phyloP scores from a whole-genome alignment of 2,113 vertebrate species.

The Turnix velox region DNA sequence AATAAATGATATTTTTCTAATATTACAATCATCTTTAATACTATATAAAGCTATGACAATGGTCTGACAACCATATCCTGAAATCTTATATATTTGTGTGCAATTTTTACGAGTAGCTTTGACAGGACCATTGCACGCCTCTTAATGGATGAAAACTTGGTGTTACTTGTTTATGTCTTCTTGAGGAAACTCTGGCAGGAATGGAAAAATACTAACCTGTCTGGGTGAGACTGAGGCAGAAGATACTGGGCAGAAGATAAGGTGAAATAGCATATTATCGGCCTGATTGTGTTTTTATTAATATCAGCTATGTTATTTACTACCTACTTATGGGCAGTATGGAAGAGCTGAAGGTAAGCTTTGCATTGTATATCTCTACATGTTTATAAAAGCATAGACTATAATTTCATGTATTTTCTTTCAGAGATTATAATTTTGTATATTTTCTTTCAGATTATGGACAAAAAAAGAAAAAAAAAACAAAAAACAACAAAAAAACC shows the following conservation, averaged over 20 bases:
- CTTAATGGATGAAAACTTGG: neutral
- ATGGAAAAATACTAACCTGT: neutral
- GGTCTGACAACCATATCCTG: neutral
- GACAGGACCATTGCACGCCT: neutral
- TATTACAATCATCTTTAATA: neutral
- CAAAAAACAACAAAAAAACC: neutral
- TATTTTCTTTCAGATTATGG: neutral
- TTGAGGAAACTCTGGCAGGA: neutral
- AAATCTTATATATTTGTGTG: neutral
- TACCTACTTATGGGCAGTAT: neutral
- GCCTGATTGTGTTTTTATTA: neutral
- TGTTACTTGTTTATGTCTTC: neutral
- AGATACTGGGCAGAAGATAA: neutral
- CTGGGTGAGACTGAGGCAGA: neutral
- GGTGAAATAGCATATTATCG: neutral
- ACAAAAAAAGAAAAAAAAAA: no score
- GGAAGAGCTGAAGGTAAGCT: neutral
- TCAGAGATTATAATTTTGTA: neutral
- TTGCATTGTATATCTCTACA: neutral
- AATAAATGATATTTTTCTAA: neutral
- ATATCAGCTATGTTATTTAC: neutral
- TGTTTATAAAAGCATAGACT: neutral
- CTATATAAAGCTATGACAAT: neutral
- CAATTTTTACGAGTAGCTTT: neutral
- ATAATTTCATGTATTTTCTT: neutral